A percentile compares a stretch with the other conserved stretches of the same genome.
These are phyloP conservation scores for Eilema sororculum DNA, from an alignment of 2,888 invertebrate species.

Conservation along the genomic window DNA sequence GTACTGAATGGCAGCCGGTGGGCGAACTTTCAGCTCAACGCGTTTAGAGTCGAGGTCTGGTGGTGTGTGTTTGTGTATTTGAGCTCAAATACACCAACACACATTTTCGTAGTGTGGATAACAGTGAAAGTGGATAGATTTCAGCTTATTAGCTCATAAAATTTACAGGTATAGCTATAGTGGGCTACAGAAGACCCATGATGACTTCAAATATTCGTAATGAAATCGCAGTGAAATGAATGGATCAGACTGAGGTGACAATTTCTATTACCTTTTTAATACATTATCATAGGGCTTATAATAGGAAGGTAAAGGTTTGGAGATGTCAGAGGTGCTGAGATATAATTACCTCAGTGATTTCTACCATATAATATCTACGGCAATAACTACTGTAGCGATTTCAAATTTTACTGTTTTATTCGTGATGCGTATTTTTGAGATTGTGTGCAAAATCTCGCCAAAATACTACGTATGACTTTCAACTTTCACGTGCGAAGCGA, in stretches of 20 bases:
- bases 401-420: conserved; percentile 6
- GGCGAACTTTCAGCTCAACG: no score
- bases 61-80: no score
- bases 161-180: not conserved
- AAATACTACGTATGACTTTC: conserved; percentile 11
- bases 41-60: no score
- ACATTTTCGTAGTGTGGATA: not conserved
- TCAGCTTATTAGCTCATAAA: not conserved
- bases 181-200: not conserved
- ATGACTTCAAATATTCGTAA: not conserved
- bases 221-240: not conserved
- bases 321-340: not conserved
- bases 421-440: conserved; percentile 12
- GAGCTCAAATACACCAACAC: no score
- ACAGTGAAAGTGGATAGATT: conserved; percentile 1
- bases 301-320: not conserved
- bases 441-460: conserved; percentile 5
- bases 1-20: no score
- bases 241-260: no score
- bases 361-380: not conserved
- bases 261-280: no score
- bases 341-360: not conserved
- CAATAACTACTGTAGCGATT: not conserved
- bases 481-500: conserved; percentile 11
- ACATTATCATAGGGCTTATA: not conserved